phyloP scores from a whole-genome alignment of 53 echinoderm and acorn worm genomes.

The Paracentrotus lividus region DNA sequence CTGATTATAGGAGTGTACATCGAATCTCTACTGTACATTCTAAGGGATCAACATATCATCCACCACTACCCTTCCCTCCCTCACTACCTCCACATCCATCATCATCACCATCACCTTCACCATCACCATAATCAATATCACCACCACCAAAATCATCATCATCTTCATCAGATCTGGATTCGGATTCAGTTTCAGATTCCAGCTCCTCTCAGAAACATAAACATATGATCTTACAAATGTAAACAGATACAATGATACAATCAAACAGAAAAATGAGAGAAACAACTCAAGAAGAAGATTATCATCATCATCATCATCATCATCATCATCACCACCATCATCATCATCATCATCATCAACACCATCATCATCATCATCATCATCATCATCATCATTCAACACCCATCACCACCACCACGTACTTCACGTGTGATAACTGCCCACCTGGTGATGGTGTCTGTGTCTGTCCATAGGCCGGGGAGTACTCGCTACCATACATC shows the following conservation, averaged over 20 bases:
- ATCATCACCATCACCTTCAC: background rate
- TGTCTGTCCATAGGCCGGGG: slow-evolving; percentile 88
- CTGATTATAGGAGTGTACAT: no score
- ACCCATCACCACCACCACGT: slow-evolving; percentile 8
- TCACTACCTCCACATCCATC: slow-evolving; percentile 1
- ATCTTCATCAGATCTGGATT: background rate
- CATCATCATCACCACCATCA: slow-evolving; percentile 11
- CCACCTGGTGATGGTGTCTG: slow-evolving; percentile 81
- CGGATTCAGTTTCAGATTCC: no score
- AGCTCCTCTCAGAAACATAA: no score
- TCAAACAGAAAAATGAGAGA: no score
- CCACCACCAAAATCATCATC: slow-evolving; percentile 47
- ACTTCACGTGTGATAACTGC: slow-evolving; percentile 96
- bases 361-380: slow-evolving; percentile 62
- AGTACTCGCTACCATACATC: slow-evolving; percentile 98
- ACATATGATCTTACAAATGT: no score
- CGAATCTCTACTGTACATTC: no score
- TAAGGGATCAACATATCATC: background rate
- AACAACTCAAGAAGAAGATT: no score
- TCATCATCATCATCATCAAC: slow-evolving; percentile 16
- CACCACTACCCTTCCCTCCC: background rate
- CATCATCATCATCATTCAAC: slow-evolving; percentile 83
- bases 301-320: slow-evolving; percentile 12
- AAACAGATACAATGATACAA: no score
- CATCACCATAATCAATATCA: slow-evolving; percentile 5